Evolutionary conservation across 2,113 vertebrate species (phyloP), one percentile per base, ranked within the genome.

Genomic region (Myotis brandtii): DNA sequence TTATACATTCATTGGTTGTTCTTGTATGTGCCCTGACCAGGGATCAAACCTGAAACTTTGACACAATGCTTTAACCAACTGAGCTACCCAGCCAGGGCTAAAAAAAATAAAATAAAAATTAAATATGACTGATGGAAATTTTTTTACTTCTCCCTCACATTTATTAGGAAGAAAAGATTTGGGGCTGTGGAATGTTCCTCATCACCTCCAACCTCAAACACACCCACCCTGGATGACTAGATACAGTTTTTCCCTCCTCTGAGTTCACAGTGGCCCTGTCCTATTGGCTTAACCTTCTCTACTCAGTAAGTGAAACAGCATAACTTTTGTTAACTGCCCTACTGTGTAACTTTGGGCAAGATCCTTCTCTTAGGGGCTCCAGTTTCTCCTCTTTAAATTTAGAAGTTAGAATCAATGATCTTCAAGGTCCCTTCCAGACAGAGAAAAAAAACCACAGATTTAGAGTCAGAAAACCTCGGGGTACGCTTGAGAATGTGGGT

Each of bases 321-420:
- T 40, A 37, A 67, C 12, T 46, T 64, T 59, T 75, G 43, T 9
- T 9, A 25, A 23, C 21, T 92, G 16, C 37, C 16, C 34, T 93
- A 30, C 23, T 54, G 16, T 32, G 9, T 80, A 67, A 64, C 40
- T 77, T 90, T 72, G 69, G 59, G 25, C 54, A 89, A 83, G 40
- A 88, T 66, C 4, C 20, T 96, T 84, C n/a, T 43, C 37, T 73
- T 91, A 59, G 46, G 27, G 48, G 37, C 20, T 64, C 21, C n/a
- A 73, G 18, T 67, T 79, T 95, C 76, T 95, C 34, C 37, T 92
- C 11, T 94, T 18, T 75, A 84, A 96, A 87, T 64, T 90, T 30
- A 40, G 46, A 20, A 86, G 27, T 82, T 72, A 88, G 70, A 95
- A 81, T 70, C 16, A 67, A 62, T 62, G 37, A 83, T 64, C 20